Evolutionary conservation across 2,888 invertebrate species (phyloP), one percentile per base, ranked within the genome.

Genomic region (Synanthedon formicaeformis): DNA sequence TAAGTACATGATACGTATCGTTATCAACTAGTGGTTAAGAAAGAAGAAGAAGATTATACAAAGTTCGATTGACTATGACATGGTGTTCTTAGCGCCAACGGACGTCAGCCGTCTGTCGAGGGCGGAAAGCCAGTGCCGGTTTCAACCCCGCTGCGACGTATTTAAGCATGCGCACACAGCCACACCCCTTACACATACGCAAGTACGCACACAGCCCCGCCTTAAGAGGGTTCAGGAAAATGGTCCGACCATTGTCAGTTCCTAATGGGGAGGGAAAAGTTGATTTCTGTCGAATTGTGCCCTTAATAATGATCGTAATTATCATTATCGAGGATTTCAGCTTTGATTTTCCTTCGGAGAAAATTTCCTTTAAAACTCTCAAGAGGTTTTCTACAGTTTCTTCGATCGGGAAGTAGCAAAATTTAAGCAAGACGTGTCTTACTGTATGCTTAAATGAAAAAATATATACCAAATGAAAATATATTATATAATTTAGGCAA

Each of bases 1-100:
- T 78, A 78, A 75, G 73, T 79, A 78, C 75, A 83, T 86, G 86
- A 85, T 86, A 86, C 86, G 86, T 85, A 73, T 83, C 67, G 75
- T 78, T 78, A 67, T 63, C 65, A 57, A 64, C 57, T 62, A 57
- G 63, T 66, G 64, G 61, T 34, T 34, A 60, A 66, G 65, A 64
- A 51, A 41, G 63, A 57, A 75, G 73, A 72, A 73, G 34, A 34
- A 34, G 34, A 40, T 27, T 72, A 69, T 66, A 73, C 72, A 68
- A 66, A 41, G 50, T 41, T 18, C 53, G 69, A 68, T 69, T 65
- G 60, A 67, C 71, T 77, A 78, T 72, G 75, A 71, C 84, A 84
- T 83, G 64, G 64, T 78, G 70, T 34, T 34, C 34, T 64, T 63
- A 16, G 34, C 40, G 51, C 34, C 34, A 34, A 34, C 68, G 70